Evolutionary conservation across 2,888 invertebrate genomes (phyloP).

Genomic region (Apantesis nais): DNA sequence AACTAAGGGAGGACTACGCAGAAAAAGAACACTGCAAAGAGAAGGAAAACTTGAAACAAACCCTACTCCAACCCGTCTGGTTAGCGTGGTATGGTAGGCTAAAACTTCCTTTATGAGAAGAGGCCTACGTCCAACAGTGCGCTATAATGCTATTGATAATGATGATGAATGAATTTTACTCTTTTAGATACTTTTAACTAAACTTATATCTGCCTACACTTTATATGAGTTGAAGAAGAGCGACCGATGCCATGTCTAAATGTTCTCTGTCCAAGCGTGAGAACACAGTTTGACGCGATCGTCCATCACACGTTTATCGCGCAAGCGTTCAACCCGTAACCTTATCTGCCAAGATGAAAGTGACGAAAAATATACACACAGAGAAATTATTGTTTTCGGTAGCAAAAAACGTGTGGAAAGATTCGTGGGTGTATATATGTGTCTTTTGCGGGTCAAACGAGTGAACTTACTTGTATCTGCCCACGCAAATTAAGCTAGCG

Average conservation of each 20-base stretch:
- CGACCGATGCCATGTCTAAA: conserved; percentile 24
- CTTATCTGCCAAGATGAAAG: conserved; percentile 77
- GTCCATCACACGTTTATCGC: conserved; percentile 81
- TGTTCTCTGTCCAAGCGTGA: conserved; percentile 52
- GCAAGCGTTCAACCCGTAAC: conserved; percentile 66
- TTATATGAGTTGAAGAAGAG: background rate
- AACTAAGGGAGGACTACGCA: too few relatives aligned
- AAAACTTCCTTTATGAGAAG: too few relatives aligned
- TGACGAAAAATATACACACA: conserved; percentile 63
- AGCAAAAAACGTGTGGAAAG: conserved; percentile 51
- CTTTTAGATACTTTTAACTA: background rate
- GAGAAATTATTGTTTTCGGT: conserved; percentile 68
- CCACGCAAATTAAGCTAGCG: background rate
- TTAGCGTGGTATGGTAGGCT: too few relatives aligned
- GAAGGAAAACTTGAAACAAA: too few relatives aligned
- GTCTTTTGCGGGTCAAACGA: conserved; percentile 11
- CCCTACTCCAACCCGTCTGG: too few relatives aligned
- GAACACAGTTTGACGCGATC: conserved; percentile 71
- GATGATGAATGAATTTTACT: background rate
- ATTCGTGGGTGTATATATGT: conserved; percentile 31
- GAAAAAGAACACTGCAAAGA: too few relatives aligned
- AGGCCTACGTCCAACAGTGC: too few relatives aligned
- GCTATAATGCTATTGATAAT: background rate
- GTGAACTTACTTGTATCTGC: background rate
- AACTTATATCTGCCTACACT: background rate